Conservation (phyloP, 2,888 invertebrate species). For the Arrhopalites spinosus region DNA sequence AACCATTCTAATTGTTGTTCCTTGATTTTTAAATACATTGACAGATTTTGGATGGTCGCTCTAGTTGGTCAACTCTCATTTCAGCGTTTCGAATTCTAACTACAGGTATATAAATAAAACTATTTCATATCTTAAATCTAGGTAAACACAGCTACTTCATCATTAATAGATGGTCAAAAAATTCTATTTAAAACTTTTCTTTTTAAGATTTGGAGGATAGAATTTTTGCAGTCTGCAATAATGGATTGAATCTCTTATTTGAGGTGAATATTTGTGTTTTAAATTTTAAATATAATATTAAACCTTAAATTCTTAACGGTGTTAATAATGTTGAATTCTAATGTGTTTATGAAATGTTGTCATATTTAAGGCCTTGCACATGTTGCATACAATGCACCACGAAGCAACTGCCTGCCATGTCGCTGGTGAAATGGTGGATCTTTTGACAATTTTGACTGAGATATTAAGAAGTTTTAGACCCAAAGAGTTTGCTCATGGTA, state of each 20-base stretch:
- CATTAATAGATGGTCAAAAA: too few species aligned
- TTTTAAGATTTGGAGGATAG: constrained; percentile 88
- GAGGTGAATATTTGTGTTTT: constrained; percentile 66
- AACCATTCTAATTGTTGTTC: too few species aligned
- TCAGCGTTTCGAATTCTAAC: constrained; percentile 87
- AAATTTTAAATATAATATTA: too few species aligned
- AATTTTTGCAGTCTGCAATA: constrained; percentile 85
- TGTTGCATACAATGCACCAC: constrained; percentile 90
- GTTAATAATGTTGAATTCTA: background rate
- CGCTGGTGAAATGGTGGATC: constrained; percentile 79
- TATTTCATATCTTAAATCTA: too few species aligned
- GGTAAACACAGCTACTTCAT: too few species aligned
- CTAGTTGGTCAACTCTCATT: constrained; percentile 92
- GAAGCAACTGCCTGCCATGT: constrained; percentile 90
- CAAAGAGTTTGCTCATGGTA: constrained; percentile 51
- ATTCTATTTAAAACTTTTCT: too few species aligned
- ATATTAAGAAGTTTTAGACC: constrained; percentile 52
- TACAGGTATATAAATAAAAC: too few species aligned
- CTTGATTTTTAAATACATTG: background rate
- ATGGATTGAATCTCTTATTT: constrained; percentile 80
- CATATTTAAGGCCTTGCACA: constrained; percentile 76
- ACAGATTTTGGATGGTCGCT: constrained; percentile 80
- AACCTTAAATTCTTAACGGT: too few species aligned
- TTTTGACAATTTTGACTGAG: constrained; percentile 65
- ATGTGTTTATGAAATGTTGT: constrained; percentile 8